Evolutionary conservation across 2,888 invertebrate species (phyloP), one percentile per base, ranked within the genome.

Genomic region (Platynereis dumerilii): DNA sequence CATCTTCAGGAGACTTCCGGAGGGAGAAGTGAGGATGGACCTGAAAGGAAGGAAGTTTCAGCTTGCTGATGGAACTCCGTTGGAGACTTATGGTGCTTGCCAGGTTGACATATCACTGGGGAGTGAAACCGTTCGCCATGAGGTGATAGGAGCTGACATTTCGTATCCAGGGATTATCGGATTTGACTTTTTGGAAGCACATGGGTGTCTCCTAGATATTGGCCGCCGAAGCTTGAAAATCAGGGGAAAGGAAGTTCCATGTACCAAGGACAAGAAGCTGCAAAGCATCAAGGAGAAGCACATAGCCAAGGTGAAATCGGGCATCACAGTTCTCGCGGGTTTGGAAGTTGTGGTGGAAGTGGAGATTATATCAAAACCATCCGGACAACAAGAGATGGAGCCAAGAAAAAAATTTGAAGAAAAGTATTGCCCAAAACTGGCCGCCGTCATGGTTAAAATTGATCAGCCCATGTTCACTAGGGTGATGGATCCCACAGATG

Each of bases 101-200:
- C n/a, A 12, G 48, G 48, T 48, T n/a, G 22, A 20, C 48, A 48
- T 48, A n/a, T 20, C n/a, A 48, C 20, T 48, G 22, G 48, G 48
- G 7, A n/a, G 3, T 3, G 48, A 20, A n/a, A 22, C 7, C 3
- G 48, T 48, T n/a, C 20, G 22, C 20, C 48, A 48, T n/a, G n/a
- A n/a, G n/a, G 22, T 48, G 20, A 48, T 48, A 20, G 48, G 48
- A 48, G 48, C 48, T 12, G 22, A 48, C 17, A 48, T 48, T 12
- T 48, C 48, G 20, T 10, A 42, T 42, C 42, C 42, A 12, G 42
- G 42, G 22, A 12, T 48, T 5, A n/a, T 48, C 17, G 48, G 48
- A n/a, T 48, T 48, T n/a, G 48, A 48, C 17, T 48, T 48, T n/a
- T n/a, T 48, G 48, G 17, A 22, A 48, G 20, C n/a, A 12, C 48